Evolutionary conservation across 2,888 invertebrate genomes (phyloP).

Genomic region (Piscicola geometra): DNA sequence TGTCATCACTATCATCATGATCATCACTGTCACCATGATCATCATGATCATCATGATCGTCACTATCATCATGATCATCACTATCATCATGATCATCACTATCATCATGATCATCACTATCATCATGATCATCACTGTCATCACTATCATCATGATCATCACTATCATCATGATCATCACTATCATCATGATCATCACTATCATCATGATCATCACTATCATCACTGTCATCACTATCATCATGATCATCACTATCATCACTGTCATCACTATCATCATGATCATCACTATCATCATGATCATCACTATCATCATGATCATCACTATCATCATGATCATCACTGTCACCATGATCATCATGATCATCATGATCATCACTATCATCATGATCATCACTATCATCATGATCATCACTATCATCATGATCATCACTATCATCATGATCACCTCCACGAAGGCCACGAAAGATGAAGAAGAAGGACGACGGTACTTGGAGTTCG

Average conservation of each 20-base stretch:
- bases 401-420: slow-evolving; percentile 14
- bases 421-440: slow-evolving; percentile 22
- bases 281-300: slow-evolving; percentile 16
- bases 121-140: neutral
- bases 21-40: neutral
- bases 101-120: slow-evolving; percentile 1
- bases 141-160: too few relatives aligned
- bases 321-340: slow-evolving; percentile 8
- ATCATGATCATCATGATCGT: neutral
- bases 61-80: neutral
- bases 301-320: slow-evolving; percentile 4
- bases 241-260: slow-evolving; percentile 13
- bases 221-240: neutral
- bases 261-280: slow-evolving; percentile 14
- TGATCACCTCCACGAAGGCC: slow-evolving; percentile 5
- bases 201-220: neutral
- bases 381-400: slow-evolving; percentile 25
- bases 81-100: neutral
- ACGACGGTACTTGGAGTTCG: slow-evolving; percentile 89
- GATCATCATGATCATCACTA: slow-evolving; percentile 5
- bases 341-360: slow-evolving; percentile 17
- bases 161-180: neutral
- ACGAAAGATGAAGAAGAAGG: slow-evolving; percentile 50
- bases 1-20: neutral
- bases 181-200: neutral